Conservation (phyloP, 2,888 invertebrate species). For the Dryococelus australis region DNA sequence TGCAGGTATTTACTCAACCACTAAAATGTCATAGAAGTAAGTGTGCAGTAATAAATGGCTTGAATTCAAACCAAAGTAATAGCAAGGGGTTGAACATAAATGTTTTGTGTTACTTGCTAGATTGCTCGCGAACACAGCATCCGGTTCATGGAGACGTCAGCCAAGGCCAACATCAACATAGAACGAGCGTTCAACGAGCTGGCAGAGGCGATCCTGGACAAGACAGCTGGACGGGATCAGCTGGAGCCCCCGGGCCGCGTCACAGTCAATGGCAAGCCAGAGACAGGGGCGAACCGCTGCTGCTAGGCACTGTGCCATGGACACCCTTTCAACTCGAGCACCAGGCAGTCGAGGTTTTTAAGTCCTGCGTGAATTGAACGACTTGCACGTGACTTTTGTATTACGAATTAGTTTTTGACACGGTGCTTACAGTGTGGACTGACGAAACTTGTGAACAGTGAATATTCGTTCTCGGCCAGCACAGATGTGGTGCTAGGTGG, state of each 20-base stretch:
- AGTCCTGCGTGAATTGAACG: too few relatives aligned
- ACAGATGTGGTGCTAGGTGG: too few relatives aligned
- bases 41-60: too few relatives aligned
- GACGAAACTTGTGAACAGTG: too few relatives aligned
- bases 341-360: too few relatives aligned
- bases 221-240: constrained; percentile 82
- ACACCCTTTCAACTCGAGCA: neutral
- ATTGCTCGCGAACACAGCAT: constrained; percentile 96
- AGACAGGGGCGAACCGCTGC: constrained; percentile 68
- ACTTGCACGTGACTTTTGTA: neutral
- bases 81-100: too few relatives aligned
- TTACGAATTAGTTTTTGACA: neutral
- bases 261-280: constrained; percentile 76
- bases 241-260: constrained; percentile 76
- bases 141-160: constrained; percentile 97
- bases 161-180: constrained; percentile 96
- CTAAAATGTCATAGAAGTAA: too few relatives aligned
- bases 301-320: constrained; percentile 57
- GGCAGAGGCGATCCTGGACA: constrained; percentile 93
- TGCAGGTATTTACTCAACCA: too few relatives aligned
- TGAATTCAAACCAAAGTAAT: too few relatives aligned
- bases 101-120: constrained; percentile 59
- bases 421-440: neutral
- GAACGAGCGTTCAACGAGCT: constrained; percentile 94
- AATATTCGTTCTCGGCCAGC: too few relatives aligned